Percentiles rank a stretch among this genome's conserved stretches.
Evolutionary conservation across 2,113 vertebrate genomes (phyloP).

Genomic region (Chaenogobius annularis): DNA sequence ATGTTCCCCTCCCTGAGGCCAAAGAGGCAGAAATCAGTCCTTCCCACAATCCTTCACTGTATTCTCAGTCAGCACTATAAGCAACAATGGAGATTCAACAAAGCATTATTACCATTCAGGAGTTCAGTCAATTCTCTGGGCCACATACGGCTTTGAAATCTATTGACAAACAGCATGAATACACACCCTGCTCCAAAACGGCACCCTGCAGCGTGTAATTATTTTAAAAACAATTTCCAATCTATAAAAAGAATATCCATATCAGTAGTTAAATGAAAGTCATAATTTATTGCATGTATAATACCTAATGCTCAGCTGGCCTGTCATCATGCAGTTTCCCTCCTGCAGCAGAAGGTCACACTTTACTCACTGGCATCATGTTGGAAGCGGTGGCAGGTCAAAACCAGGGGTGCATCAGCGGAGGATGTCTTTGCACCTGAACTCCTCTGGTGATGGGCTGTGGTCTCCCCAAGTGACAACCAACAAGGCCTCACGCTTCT

Average conservation of each 20-base stretch:
- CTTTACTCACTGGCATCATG: slow-evolving; percentile 72
- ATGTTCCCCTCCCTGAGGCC: slow-evolving; percentile 25
- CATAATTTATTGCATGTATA: not conserved
- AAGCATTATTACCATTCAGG: slow-evolving; percentile 44
- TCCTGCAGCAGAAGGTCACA: not conserved
- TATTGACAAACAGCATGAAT: not conserved
- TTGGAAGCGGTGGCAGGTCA: slow-evolving; percentile 52
- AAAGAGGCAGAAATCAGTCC: slow-evolving; percentile 22
- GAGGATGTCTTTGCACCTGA: slow-evolving; percentile 16
- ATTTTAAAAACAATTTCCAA: too few species aligned
- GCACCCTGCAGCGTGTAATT: not conserved
- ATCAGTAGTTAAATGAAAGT: not conserved
- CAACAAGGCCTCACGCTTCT: slow-evolving; percentile 51
- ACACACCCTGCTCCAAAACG: not conserved
- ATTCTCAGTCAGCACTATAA: slow-evolving; percentile 51
- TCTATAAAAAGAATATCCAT: too few species aligned
- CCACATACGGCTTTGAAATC: slow-evolving; percentile 21
- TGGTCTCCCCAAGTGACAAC: slow-evolving; percentile 52
- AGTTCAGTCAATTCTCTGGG: slow-evolving; percentile 42
- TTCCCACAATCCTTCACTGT: slow-evolving; percentile 53
- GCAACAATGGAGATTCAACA: slow-evolving; percentile 63
- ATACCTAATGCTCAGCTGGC: not conserved
- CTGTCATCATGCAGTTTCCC: not conserved
- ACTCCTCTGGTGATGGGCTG: slow-evolving; percentile 35
- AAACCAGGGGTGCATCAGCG: slow-evolving; percentile 47